Evolutionary conservation across 2,888 invertebrate species (phyloP).

Genomic region (Julus scanicus): DNA sequence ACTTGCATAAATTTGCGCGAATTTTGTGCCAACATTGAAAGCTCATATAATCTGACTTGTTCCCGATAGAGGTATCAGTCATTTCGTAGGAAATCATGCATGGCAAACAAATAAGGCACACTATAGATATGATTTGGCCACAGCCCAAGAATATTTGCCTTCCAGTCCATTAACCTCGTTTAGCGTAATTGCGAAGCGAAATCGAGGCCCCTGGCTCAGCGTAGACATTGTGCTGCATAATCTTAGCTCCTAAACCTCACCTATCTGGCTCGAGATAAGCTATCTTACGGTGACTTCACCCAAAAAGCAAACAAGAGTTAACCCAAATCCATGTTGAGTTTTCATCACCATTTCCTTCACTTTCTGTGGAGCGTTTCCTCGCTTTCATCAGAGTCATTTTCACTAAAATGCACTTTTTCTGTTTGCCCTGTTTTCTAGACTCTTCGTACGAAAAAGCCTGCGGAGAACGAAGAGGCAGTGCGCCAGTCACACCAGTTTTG

Average conservation of each 20-base stretch:
- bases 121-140: background rate
- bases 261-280: constrained; percentile 8
- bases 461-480: constrained; percentile 68
- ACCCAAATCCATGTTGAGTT: background rate
- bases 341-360: background rate
- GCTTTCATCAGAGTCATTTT: background rate
- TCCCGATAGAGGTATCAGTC: background rate
- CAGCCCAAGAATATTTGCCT: background rate
- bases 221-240: background rate
- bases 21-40: background rate
- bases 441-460: constrained; percentile 93
- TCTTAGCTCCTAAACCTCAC: background rate
- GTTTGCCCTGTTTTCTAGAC: constrained; percentile 74
- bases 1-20: background rate
- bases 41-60: background rate
- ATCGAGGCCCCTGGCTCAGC: background rate
- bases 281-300: constrained; percentile 36
- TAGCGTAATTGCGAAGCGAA: background rate
- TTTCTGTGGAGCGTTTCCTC: background rate
- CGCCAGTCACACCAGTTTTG: constrained; percentile 84
- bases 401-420: constrained; percentile 12
- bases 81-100: background rate
- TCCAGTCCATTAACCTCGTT: constrained; percentile 14
- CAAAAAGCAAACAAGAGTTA: background rate
- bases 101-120: background rate